Conservation (phyloP, 2,113 vertebrate species). For the Eurystomus gularis region DNA sequence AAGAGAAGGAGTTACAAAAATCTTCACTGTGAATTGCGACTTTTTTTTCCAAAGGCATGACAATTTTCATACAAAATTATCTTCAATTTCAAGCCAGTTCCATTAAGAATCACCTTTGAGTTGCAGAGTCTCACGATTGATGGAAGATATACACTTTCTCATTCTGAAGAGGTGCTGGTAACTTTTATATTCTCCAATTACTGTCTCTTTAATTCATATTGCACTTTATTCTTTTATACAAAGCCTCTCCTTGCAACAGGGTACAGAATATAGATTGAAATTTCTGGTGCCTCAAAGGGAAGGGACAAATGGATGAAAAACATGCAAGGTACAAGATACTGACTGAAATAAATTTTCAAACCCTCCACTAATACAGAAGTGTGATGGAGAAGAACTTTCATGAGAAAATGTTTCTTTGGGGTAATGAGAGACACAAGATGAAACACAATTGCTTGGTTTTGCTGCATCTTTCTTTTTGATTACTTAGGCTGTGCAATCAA, state of each 20-base stretch:
- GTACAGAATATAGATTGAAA: neutral
- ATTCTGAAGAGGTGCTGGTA: neutral
- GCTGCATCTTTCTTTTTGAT: neutral
- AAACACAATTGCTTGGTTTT: neutral
- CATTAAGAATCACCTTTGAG: neutral
- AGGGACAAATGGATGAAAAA: neutral
- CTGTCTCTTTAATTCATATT: neutral
- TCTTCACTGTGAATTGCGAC: neutral
- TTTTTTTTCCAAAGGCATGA: neutral
- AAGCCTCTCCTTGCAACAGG: neutral
- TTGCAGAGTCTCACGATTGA: neutral
- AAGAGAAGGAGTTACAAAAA: neutral
- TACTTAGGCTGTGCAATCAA: neutral
- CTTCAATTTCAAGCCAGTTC: neutral
- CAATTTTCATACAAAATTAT: neutral
- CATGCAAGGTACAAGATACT: accelerated
- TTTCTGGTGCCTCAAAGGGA: neutral
- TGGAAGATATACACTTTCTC: neutral
- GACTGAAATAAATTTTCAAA: neutral
- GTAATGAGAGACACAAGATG: neutral
- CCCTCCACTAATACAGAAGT: neutral
- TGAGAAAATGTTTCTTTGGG: neutral
- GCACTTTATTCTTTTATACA: neutral
- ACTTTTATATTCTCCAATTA: neutral
- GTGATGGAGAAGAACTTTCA: neutral